These are phyloP conservation scores for Rosalia funebris DNA, from an alignment of 2,888 invertebrate species.

Conservation along the genomic window DNA sequence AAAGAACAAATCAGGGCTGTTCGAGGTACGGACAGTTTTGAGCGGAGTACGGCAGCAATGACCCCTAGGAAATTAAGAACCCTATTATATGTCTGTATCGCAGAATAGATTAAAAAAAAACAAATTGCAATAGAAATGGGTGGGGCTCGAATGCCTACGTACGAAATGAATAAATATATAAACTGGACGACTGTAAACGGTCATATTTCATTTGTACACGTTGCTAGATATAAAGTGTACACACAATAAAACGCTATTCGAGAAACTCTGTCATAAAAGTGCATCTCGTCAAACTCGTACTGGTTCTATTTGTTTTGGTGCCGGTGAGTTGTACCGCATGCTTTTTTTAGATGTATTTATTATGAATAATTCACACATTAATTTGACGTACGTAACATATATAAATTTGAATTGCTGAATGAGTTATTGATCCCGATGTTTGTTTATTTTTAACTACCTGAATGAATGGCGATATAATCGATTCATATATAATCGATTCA, in stretches of 20 bases:
- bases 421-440: too few species aligned
- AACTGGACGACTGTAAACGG: slow-evolving; percentile 24
- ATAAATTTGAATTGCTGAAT: too few species aligned
- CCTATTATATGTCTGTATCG: background rate
- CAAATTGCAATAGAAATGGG: slow-evolving; percentile 23
- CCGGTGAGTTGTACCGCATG: too few species aligned
- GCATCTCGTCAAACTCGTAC: background rate
- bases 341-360: too few species aligned
- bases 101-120: slow-evolving; percentile 7
- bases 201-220: slow-evolving; percentile 1
- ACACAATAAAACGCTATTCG: too few species aligned
- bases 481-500: too few species aligned
- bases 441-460: too few species aligned
- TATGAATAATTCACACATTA: too few species aligned
- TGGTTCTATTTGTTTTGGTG: too few species aligned
- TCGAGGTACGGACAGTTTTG: background rate
- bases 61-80: background rate
- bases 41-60: background rate
- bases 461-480: too few species aligned
- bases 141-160: slow-evolving; percentile 26
- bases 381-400: too few species aligned
- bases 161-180: slow-evolving; percentile 29
- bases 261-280: background rate
- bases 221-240: too few species aligned
- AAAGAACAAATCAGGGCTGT: slow-evolving; percentile 14